Conservation (phyloP, 35 echinoderm and acorn worm species). For the Apostichopus parvimensis region DNA sequence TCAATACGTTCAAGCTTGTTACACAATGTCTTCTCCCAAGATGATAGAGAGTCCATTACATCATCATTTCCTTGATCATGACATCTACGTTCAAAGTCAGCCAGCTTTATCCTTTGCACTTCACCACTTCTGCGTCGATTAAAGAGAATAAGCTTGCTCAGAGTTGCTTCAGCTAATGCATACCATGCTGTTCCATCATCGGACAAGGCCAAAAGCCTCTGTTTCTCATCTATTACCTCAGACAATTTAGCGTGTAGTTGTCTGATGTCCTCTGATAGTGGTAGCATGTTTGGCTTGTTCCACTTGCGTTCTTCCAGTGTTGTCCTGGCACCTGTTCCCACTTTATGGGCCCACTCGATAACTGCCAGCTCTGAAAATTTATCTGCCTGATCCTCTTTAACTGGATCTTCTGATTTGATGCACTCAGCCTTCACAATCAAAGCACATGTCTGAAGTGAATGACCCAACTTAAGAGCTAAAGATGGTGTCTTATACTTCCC, state of each 20-base stretch:
- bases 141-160: slow-evolving; percentile 62
- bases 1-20: slow-evolving; percentile 54
- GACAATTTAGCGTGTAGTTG: slow-evolving; percentile 63
- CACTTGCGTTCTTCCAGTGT: slow-evolving; percentile 42
- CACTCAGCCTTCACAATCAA: slow-evolving; percentile 54
- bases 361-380: not conserved
- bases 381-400: not conserved
- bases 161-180: slow-evolving; percentile 35
- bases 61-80: slow-evolving; percentile 23
- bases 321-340: not conserved
- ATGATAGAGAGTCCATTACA: not conserved
- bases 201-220: not conserved
- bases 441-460: slow-evolving; percentile 62
- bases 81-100: slow-evolving; percentile 32
- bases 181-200: not conserved
- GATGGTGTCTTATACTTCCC: slow-evolving; percentile 58
- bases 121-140: slow-evolving; percentile 71
- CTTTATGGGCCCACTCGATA: not conserved
- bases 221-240: not conserved
- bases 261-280: slow-evolving; percentile 66
- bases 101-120: slow-evolving; percentile 61
- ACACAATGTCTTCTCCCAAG: slow-evolving; percentile 40
- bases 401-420: slow-evolving; percentile 22
- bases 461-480: slow-evolving; percentile 68
- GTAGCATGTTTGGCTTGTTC: slow-evolving; percentile 69